These are phyloP conservation scores for Cryptocephalus primarius DNA, from an alignment of 2,888 invertebrate species.

Conservation along the genomic window DNA sequence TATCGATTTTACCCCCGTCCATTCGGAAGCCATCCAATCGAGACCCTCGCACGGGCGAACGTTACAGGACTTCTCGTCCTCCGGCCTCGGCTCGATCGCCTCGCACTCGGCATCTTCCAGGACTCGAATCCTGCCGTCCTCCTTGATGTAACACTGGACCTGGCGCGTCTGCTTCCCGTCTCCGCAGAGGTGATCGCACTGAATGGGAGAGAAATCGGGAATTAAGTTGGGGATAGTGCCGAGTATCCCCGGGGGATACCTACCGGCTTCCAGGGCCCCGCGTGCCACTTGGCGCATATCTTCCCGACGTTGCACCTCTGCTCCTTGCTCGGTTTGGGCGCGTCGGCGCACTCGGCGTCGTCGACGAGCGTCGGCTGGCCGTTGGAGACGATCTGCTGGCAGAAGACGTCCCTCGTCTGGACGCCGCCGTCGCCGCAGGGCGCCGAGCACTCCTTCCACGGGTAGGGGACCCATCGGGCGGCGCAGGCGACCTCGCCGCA, in stretches of 20 bases:
- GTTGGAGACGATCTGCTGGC: constrained; percentile 66
- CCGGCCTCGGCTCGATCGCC: constrained; percentile 55
- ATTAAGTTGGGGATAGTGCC: no score
- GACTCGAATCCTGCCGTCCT: constrained; percentile 52
- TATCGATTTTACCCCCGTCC: constrained; percentile 83
- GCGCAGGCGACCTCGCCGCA: constrained; percentile 72
- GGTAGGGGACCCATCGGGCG: constrained; percentile 65
- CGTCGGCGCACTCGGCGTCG: constrained; percentile 60
- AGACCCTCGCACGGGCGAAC: constrained; percentile 80
- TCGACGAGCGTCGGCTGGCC: constrained; percentile 62
- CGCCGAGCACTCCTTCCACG: constrained; percentile 74
- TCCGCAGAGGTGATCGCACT: constrained; percentile 88
- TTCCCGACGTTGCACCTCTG: constrained; percentile 67
- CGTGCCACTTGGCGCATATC: constrained; percentile 77
- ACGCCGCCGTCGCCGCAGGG: constrained; percentile 70
- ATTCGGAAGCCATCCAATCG: constrained; percentile 80
- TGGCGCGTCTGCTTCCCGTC: constrained; percentile 72
- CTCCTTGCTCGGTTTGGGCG: constrained; percentile 57
- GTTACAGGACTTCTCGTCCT: constrained; percentile 57
- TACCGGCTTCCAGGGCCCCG: constrained; percentile 85
- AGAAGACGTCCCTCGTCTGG: constrained; percentile 61
- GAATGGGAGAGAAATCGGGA: constrained; percentile 6
- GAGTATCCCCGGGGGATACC: no score
- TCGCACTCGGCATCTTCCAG: constrained; percentile 54
- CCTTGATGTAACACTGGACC: constrained; percentile 67